These are phyloP conservation scores for Neodiprion pinetum DNA, from an alignment of 1,140 invertebrate species.

Conservation along the genomic window DNA sequence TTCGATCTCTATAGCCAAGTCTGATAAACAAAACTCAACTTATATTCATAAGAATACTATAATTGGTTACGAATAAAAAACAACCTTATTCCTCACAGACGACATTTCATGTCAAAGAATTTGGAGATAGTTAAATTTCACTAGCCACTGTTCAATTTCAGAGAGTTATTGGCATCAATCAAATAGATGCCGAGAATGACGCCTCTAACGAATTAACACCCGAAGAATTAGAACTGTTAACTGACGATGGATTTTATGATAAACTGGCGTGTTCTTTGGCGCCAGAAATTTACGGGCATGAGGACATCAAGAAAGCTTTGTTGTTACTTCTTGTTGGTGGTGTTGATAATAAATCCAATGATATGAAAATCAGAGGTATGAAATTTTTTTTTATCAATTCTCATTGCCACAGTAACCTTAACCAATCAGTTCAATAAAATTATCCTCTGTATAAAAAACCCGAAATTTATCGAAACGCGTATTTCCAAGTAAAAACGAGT, in stretches of 20 bases:
- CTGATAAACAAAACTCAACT: too few relatives aligned
- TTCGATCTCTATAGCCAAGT: too few relatives aligned
- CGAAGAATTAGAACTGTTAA: conserved; percentile 78
- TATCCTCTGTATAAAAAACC: too few relatives aligned
- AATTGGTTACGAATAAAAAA: too few relatives aligned
- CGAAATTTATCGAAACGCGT: too few relatives aligned
- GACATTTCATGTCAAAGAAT: conserved; percentile 28
- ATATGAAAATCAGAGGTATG: conserved; percentile 81
- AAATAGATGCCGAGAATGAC: conserved; percentile 80
- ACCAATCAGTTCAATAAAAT: too few relatives aligned
- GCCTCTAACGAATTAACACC: conserved; percentile 76
- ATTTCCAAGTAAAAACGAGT: too few relatives aligned
- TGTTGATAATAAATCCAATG: conserved; percentile 87
- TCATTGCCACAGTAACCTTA: too few relatives aligned
- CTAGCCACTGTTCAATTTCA: conserved; percentile 50
- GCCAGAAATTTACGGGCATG: conserved; percentile 98
- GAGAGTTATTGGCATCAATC: conserved; percentile 80
- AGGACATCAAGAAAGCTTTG: conserved; percentile 98
- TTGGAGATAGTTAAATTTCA: conserved; percentile 18
- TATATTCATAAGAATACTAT: too few relatives aligned
- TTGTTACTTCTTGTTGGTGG: conserved; percentile 94
- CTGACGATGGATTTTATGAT: conserved; percentile 90
- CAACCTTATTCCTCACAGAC: too few relatives aligned
- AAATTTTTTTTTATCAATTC: neutral
- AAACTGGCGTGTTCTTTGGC: conserved; percentile 93